Conservation (phyloP, 2,113 vertebrate species). For the Dicentrarchus labrax region DNA sequence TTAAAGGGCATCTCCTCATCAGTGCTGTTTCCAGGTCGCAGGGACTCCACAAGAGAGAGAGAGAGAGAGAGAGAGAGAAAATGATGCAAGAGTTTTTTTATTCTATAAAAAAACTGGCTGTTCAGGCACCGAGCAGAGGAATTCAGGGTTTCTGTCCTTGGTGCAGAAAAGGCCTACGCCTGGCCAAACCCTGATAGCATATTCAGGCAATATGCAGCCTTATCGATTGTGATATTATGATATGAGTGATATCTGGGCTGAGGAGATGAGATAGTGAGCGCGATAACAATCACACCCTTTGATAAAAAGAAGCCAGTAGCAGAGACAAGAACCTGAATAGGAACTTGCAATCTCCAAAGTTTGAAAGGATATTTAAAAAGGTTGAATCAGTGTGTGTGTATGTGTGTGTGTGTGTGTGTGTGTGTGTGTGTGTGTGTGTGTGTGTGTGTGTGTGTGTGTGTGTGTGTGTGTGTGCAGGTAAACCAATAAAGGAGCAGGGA, state of each 20-base stretch:
- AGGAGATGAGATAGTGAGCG: slow-evolving; percentile 67
- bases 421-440: slow-evolving; percentile 42
- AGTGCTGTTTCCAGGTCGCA: background rate
- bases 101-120: background rate
- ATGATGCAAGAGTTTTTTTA: slow-evolving; percentile 1
- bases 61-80: background rate
- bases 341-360: slow-evolving; percentile 72
- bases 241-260: slow-evolving; percentile 68
- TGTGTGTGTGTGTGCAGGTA: slow-evolving; percentile 22
- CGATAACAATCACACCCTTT: slow-evolving; percentile 65
- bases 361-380: slow-evolving; percentile 71
- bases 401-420: slow-evolving; percentile 40
- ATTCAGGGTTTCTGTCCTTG: slow-evolving; percentile 33
- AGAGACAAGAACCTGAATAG: slow-evolving; percentile 55
- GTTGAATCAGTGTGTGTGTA: slow-evolving; percentile 21
- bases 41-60: background rate
- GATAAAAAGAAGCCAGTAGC: slow-evolving; percentile 57
- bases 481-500: slow-evolving; percentile 59
- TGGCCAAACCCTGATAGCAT: slow-evolving; percentile 47
- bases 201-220: slow-evolving; percentile 52
- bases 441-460: slow-evolving; percentile 3
- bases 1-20: background rate
- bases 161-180: slow-evolving; percentile 49
- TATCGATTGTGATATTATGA: slow-evolving; percentile 69
- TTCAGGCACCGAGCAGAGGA: slow-evolving; percentile 29